Percentiles rank a stretch among this genome's conserved stretches.
phyloP scores from a whole-genome alignment of 1,140 invertebrate species.

The Drosophila arawakana region DNA sequence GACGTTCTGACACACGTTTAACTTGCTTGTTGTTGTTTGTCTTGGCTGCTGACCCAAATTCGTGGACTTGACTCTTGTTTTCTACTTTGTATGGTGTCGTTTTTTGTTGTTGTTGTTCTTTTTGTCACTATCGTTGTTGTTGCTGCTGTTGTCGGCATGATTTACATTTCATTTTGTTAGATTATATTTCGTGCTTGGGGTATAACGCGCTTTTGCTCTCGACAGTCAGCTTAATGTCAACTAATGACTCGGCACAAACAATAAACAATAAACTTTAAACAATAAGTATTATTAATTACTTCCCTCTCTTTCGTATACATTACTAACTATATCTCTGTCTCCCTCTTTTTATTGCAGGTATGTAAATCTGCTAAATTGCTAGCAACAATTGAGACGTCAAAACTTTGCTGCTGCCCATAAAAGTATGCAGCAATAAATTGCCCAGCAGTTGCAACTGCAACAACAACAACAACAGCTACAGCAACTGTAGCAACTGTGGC shows the following conservation, averaged over 20 bases:
- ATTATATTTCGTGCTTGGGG: conserved; percentile 32
- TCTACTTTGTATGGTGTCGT: conserved; percentile 48
- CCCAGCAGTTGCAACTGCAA: conserved; percentile 51
- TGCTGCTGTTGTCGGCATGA: conserved; percentile 27
- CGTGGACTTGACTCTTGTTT: conserved; percentile 65
- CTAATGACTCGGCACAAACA: conserved; percentile 44
- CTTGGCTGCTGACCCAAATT: conserved; percentile 66
- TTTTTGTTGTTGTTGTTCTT: conserved; percentile 10
- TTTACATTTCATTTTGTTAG: conserved; percentile 54
- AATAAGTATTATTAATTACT: conserved; percentile 41
- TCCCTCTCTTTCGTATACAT: conserved; percentile 26
- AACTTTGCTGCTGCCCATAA: conserved; percentile 52
- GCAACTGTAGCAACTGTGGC: conserved; percentile 17
- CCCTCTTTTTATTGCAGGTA: conserved; percentile 50
- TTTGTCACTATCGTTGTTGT: conserved; percentile 6
- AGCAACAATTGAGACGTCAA: conserved; percentile 66
- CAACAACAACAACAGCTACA: not conserved
- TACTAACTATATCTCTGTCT: conserved; percentile 1
- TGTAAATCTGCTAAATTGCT: conserved; percentile 48
- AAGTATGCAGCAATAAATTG: conserved; percentile 77
- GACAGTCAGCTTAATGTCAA: conserved; percentile 44
- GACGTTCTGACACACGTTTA: conserved; percentile 15
- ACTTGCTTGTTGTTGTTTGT: conserved; percentile 20
- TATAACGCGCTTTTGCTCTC: conserved; percentile 33
- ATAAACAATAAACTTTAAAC: conserved; percentile 23